Base-by-base conservation (phyloP, 1,140 invertebrate genomes). In the Drosophila repletoides region DNA sequence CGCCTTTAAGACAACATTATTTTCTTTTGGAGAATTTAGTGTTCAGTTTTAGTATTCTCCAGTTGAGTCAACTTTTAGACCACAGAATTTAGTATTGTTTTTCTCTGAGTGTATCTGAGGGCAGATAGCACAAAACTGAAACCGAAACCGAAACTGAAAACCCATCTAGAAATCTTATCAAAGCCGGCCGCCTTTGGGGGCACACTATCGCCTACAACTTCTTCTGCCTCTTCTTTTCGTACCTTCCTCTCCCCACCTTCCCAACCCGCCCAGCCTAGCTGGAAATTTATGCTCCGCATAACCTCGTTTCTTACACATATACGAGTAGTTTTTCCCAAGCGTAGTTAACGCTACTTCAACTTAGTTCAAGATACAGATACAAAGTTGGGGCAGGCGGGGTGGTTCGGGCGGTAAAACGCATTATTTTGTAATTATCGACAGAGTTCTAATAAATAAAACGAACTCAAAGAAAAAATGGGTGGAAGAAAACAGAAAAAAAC, bases 381-480 rank as follows among this genome's bases (percentile, higher is more conserved):
- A 22, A 5, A 15, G 12, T 10, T 34, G 51, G 24, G 33, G 26
- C 1, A 21, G 48, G 10, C 28, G 12, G 26, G 41, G 53, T 31
- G 71, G 58, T 24, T 33, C 28, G 43, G 41, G 45, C 43, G 53
- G 63, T 66, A 66, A 73, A 86, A 86, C 80, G 75, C 80, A 86
- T 86, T 86, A 86, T 86, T 86, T 86, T 87, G 80, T 86, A 86
- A 86, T 86, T 86, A 86, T 86, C 80, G 80, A 86, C 76, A 80
- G 80, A 86, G 76, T 86, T 86, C 80, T 86, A 86, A 86, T 86
- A 86, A 86, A 86, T 86, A 84, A 84, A 66, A 46, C 49, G 64
- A 38, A 31, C 33, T 24, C 52, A 45, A 55, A 22, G 19, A 26
- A 38, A 22, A 12, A 38, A 22, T 5, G n/a, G n/a, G n/a, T n/a